A percentile compares a stretch with the other conserved stretches of the same genome.
These are phyloP conservation scores for Carettochelys insculpta DNA, from an alignment of 2,113 vertebrate genomes.

Conservation along the genomic window DNA sequence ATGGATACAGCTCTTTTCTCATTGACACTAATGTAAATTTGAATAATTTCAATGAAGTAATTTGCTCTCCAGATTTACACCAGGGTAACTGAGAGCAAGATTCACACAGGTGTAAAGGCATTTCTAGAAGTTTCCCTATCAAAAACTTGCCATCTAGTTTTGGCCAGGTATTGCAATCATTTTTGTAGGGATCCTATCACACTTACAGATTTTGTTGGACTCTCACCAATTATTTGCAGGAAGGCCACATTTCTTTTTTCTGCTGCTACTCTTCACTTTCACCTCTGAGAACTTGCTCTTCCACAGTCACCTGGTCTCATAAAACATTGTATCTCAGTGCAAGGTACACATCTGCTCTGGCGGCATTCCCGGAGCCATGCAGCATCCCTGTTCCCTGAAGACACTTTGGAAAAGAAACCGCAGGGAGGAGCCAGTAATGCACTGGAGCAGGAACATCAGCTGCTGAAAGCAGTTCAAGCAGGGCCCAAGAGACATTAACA, in stretches of 20 bases:
- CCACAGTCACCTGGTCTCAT: background rate
- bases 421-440: background rate
- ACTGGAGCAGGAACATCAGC: background rate
- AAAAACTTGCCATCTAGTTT: background rate
- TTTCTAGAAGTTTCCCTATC: too few species aligned
- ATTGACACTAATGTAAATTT: background rate
- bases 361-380: background rate
- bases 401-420: background rate
- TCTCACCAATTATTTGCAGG: background rate
- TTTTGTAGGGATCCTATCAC: background rate
- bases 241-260: background rate
- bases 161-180: background rate
- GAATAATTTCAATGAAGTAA: background rate
- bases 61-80: too few species aligned
- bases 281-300: background rate
- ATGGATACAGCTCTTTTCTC: background rate
- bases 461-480: background rate
- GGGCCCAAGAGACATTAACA: background rate
- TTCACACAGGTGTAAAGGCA: too few species aligned
- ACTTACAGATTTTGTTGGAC: background rate
- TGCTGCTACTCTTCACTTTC: background rate
- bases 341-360: background rate
- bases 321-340: background rate
- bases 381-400: background rate
- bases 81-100: too few species aligned